Percentiles rank a stretch among this genome's conserved stretches.
These are phyloP conservation scores for Poecilus cupreus DNA, from an alignment of 2,888 invertebrate genomes.

Conservation along the genomic window DNA sequence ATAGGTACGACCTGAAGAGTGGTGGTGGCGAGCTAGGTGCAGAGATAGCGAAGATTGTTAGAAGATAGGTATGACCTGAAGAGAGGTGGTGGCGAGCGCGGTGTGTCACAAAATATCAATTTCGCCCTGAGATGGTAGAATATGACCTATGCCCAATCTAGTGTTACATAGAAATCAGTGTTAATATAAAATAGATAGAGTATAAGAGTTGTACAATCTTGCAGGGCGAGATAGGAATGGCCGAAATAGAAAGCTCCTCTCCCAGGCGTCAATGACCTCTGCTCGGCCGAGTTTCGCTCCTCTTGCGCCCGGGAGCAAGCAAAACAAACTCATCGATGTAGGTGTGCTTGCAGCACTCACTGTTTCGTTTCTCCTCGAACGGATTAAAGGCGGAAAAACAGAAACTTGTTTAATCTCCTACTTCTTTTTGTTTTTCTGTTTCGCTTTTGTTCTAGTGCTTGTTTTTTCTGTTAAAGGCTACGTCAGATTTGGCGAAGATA, in stretches of 20 bases:
- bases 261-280: conserved; percentile 39
- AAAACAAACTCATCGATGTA: conserved; percentile 40
- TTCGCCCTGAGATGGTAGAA: too few species aligned
- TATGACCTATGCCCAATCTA: too few species aligned
- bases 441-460: neutral
- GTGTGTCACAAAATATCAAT: too few species aligned
- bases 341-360: neutral
- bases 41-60: too few species aligned
- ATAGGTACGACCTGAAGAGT: too few species aligned
- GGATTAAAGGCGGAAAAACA: conserved; percentile 17
- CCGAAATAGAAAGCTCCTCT: neutral
- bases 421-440: neutral
- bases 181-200: too few species aligned
- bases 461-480: neutral
- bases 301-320: conserved; percentile 28
- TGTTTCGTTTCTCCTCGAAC: neutral
- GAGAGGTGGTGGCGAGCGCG: too few species aligned
- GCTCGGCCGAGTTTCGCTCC: conserved; percentile 18
- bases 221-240: too few species aligned
- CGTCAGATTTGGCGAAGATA: neutral
- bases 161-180: too few species aligned
- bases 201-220: too few species aligned
- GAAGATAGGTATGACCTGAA: too few species aligned
- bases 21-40: too few species aligned
- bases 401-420: conserved; percentile 35